Base-by-base conservation (phyloP, 2,797 vertebrate genomes). In the Graptemys geographica region DNA sequence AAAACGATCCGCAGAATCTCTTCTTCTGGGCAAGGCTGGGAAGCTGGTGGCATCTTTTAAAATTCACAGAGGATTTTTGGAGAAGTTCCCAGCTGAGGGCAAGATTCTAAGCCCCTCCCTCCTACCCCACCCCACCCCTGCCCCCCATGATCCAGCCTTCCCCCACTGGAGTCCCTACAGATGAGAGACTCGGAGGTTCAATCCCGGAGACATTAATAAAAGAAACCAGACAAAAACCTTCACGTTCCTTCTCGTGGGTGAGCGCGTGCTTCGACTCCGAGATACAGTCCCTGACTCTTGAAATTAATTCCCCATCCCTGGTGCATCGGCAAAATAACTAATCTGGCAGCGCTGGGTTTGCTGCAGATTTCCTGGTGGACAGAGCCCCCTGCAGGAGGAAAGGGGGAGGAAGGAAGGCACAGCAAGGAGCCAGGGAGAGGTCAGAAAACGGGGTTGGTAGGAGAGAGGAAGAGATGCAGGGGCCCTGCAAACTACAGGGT, bases 381-480 rank as follows among this genome's bases (percentile, higher is more conserved):
- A 93, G 97, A 94, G 98, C 97, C 97, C 97, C 96, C 98, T 98
- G 95, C 98, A 97, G 98, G 94, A 93, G 69, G 23, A 9, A 21
- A 90, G 86, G 83, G 5, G 57, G 33, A 47, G 82, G 74, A 83
- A 52, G 49, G 76, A 3, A 37, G 12, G 37, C 18, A n/a, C 51
- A 28, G 49, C 4, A 59, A 80, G 78, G 57, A 91, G n/a, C 62
- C 44, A 11, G 0, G 41, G 47, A 51, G 2, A 51, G 23, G 15
- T 51, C 23, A n/a, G 51, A 72, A 84, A 44, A 33, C 27, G 28
- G 15, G 44, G 11, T 21, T 16, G n/a, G 31, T 5, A 44, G 52
- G 72, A 8, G 0, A 15, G 13, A 9, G 11, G 65, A 55, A 55
- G 55, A 55, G 55, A 55, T 23, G 23, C 55, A 55, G 21, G 55